Evolutionary conservation across 2,888 invertebrate species (phyloP), one percentile per base, ranked within the genome.

Genomic region (Dione juno): DNA sequence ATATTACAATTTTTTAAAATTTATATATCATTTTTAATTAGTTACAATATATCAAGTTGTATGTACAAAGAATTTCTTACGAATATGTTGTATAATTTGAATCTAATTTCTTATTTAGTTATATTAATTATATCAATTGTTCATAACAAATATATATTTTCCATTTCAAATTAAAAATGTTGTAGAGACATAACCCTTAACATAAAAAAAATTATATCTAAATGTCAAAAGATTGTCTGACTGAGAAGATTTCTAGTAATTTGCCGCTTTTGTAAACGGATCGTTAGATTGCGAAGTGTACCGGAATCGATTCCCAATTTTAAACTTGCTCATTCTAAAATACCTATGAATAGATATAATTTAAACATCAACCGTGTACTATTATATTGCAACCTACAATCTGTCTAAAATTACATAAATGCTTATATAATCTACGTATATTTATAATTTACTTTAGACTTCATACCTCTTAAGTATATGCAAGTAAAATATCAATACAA

Each of bases 241-340:
- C 79, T 83, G 77, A 81, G 78, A 77, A 81, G 85, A 86, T 90
- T 90, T 90, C 88, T 84, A 88, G 75, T 83, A 87, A 92, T 91
- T 92, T 90, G 76, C 81, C 80, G 84, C 83, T 79, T 80, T 82
- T 82, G 80, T 81, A 79, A 76, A 82, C 79, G 89, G 88, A 82
- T 93, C 86, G 92, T 92, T 93, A 91, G 86, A 83, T 84, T 82
- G 86, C 77, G 88, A 92, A 92, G 83, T 92, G 91, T 92, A 88
- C 91, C 92, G 91, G 90, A 92, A 90, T 89, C 82, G 82, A 86
- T 87, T 82, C 79, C 78, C 80, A 85, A 84, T 83, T 81, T 84
- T 78, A 82, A 82, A 82, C 75, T 76, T 78, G 76, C 53, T 63
- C 57, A 68, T 67, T 72, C 8, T 53, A 58, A 66, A 28, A 48